Percentiles rank a stretch among this genome's conserved stretches.
These are phyloP conservation scores for Magallana angulata DNA, from an alignment of 1,140 invertebrate species.

Conservation along the genomic window DNA sequence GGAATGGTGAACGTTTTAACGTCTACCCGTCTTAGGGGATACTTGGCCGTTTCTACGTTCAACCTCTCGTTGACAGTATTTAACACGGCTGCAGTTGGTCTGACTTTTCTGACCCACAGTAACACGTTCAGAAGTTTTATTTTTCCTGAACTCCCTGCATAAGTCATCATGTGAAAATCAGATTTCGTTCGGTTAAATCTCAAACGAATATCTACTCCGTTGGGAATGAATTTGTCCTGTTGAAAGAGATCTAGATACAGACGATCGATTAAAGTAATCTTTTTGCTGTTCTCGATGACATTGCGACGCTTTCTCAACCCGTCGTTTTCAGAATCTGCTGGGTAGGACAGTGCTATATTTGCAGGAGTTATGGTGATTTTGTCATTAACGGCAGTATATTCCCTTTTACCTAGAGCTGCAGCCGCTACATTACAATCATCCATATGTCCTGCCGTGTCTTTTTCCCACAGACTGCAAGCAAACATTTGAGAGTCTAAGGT, in stretches of 20 bases:
- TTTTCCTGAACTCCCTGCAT: background rate
- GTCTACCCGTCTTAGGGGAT: conserved; percentile 1
- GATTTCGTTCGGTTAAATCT: background rate
- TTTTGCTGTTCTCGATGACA: background rate
- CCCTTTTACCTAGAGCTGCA: too few species aligned
- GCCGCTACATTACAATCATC: background rate
- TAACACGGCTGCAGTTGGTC: background rate
- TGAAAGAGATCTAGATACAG: conserved; percentile 37
- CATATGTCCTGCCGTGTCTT: conserved; percentile 7
- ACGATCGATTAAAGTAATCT: background rate
- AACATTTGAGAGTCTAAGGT: background rate
- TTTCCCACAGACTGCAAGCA: background rate
- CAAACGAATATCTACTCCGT: conserved; percentile 5
- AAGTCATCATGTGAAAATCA: background rate
- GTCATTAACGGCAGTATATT: too few species aligned
- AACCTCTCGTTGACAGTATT: background rate
- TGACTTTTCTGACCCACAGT: conserved; percentile 14
- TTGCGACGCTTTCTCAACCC: background rate
- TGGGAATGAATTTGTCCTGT: background rate
- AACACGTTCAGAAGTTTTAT: background rate
- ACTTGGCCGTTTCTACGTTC: background rate
- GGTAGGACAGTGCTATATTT: too few species aligned
- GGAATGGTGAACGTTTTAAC: conserved; percentile 26
- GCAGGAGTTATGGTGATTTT: too few species aligned
- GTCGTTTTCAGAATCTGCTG: too few species aligned